These are phyloP conservation scores for Drosophila buzzatii DNA, from an alignment of 2,888 invertebrate genomes.

Conservation along the genomic window DNA sequence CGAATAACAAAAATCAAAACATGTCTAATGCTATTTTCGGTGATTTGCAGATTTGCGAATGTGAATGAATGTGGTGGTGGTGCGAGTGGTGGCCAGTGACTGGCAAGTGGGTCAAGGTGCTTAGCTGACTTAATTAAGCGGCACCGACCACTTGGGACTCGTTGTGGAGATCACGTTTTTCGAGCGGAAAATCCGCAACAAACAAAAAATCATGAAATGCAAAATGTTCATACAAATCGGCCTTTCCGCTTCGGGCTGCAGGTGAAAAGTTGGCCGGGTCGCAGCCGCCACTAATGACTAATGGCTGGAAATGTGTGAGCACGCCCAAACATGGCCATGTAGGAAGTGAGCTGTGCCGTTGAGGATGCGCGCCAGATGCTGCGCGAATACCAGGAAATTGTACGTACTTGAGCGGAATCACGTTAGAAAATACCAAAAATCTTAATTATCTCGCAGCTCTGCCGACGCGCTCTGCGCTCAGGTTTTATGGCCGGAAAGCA, in stretches of 20 bases:
- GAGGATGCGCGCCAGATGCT: conserved; percentile 60
- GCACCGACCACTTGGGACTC: conserved; percentile 26
- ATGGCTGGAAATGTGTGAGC: conserved; percentile 46
- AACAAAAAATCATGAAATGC: conserved; percentile 36
- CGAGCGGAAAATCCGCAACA: conserved; percentile 56
- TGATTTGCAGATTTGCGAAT: conserved; percentile 71
- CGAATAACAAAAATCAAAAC: conserved; percentile 42
- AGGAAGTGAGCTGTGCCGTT: conserved; percentile 57
- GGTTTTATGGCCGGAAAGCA: conserved; percentile 31
- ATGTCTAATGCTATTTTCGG: conserved; percentile 62
- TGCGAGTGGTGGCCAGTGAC: conserved; percentile 32
- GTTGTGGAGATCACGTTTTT: conserved; percentile 66
- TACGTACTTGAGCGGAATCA: conserved; percentile 52
- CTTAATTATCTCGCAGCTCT: conserved; percentile 51
- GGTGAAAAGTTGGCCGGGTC: conserved; percentile 61
- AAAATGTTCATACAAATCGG: conserved; percentile 14
- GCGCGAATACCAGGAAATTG: conserved; percentile 67
- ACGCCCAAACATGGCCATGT: conserved; percentile 50
- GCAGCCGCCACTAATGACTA: conserved; percentile 61
- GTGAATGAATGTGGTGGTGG: conserved; percentile 38
- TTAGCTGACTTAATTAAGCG: conserved; percentile 75
- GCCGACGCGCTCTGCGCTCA: conserved; percentile 34
- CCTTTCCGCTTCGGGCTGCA: conserved; percentile 33
- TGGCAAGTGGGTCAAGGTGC: conserved; percentile 75
- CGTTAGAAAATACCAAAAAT: conserved; percentile 72